Base-by-base conservation (phyloP, 2,888 invertebrate genomes). In the Cantharis rustica region DNA sequence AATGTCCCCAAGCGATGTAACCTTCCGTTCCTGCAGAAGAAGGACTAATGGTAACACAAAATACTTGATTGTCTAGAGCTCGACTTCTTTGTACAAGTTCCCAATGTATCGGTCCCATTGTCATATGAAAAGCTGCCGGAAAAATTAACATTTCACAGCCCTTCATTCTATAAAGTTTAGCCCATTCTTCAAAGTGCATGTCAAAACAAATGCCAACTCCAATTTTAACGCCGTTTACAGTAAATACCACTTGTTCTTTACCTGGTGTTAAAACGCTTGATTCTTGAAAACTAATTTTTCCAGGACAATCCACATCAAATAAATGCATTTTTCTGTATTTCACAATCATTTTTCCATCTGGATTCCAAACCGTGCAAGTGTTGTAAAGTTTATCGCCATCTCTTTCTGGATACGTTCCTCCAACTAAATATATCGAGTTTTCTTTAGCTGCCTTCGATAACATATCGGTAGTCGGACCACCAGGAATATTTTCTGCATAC, bases 151-250 rank as follows among this genome's bases (percentile, higher is more conserved):
- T 87, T 73, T 96, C 92, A 84, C 98, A 98, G 0, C 95, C 96
- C 93, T 84, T 73, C 47, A 85, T 75, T 4, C 94, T 90, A 88
- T 95, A 94, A 7, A 95, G 83, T 76, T 93, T 91, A 0, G 96
- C 95, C 91, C 98, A 90, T 89, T 98, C 97, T 77, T 95, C 93
- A 88, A 98, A 99, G 16, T 98, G 90, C 72, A 98, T 90, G 86
- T 98, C 98, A 86, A 98, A 98, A 85, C 98, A 99, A 84, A 98
- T 96, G 2, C 97, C 98, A 69, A 98, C 85, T 0, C 98, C 98
- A 75, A 98, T 90, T 89, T 93, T 95, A 77, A 92, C 91, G 16
- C 91, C 88, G 0, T 91, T 91, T 72, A 93, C 91, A 47, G 94
- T 90, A 84, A 98, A 94, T 0, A 91, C 93, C 0, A 94, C 94